phyloP scores from a whole-genome alignment of 2,113 vertebrate genomes.

The Ibidorhyncha struthersii region DNA sequence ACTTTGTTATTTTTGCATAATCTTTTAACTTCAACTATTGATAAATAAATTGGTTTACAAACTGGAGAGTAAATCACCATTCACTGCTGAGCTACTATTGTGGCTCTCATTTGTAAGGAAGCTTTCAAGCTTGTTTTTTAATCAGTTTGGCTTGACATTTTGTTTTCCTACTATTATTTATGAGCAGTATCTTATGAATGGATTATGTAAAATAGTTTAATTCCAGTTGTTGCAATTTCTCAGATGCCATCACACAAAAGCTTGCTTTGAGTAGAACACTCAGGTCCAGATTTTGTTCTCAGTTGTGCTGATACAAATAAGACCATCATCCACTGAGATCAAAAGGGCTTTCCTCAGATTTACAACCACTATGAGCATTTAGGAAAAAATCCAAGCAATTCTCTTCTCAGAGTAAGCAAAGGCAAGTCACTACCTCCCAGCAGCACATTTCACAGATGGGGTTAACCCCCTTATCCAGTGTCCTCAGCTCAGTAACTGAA shows the following conservation, averaged over 20 bases:
- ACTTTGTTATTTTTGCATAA: neutral
- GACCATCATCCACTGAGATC: neutral
- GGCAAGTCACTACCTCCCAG: neutral
- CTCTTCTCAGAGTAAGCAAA: neutral
- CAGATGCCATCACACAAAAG: constrained; percentile 15
- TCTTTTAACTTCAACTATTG: constrained; percentile 39
- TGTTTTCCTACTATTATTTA: constrained; percentile 56
- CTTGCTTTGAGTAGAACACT: neutral
- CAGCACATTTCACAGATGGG: neutral
- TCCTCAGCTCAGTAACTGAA: neutral
- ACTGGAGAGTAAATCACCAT: constrained; percentile 9
- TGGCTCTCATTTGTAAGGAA: constrained; percentile 36
- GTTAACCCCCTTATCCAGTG: neutral
- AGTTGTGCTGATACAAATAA: neutral
- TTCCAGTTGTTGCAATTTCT: constrained; percentile 37
- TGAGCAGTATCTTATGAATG: constrained; percentile 50
- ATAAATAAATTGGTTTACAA: constrained; percentile 44
- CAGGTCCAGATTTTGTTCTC: constrained; percentile 14
- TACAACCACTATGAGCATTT: neutral
- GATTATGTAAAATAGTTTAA: constrained; percentile 61
- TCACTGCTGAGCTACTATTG: constrained; percentile 33
- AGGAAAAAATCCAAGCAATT: neutral
- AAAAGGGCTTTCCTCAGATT: constrained; percentile 16
- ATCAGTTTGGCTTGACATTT: constrained; percentile 55
- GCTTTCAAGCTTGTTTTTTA: constrained; percentile 23